Conservation (phyloP, 2,113 vertebrate species). For the Phyllostomus hastatus region DNA sequence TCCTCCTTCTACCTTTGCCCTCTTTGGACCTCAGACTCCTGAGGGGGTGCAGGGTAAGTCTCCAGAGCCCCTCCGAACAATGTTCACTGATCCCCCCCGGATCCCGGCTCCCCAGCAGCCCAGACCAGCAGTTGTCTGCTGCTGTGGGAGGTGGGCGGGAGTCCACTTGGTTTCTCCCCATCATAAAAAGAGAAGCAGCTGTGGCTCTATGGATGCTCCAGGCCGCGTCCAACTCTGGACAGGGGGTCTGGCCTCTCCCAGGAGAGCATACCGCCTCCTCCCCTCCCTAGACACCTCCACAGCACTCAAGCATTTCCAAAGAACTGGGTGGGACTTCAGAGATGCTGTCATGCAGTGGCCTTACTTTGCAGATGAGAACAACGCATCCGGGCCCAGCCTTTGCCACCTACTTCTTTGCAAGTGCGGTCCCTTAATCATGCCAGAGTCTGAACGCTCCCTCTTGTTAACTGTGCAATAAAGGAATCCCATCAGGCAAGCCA, state of each 20-base stretch:
- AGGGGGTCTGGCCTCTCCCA: background rate
- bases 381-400: background rate
- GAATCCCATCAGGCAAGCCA: background rate
- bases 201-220: background rate
- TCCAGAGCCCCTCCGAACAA: conserved; percentile 75
- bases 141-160: conserved; percentile 10
- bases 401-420: background rate
- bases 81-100: conserved; percentile 72
- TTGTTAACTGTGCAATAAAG: background rate
- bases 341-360: background rate
- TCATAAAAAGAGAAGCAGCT: conserved; percentile 30
- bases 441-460: background rate
- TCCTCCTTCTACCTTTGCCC: conserved; percentile 58
- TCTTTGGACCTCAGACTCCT: conserved; percentile 76
- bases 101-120: conserved; percentile 67
- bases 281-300: background rate
- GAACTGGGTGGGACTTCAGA: background rate
- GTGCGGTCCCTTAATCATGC: background rate
- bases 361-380: background rate
- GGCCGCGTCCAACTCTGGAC: background rate
- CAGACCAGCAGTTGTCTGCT: conserved; percentile 55
- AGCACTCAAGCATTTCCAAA: background rate
- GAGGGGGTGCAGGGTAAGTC: conserved; percentile 55
- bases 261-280: background rate
- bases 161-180: conserved; percentile 27